Evolutionary conservation across 2,888 invertebrate species (phyloP), one percentile per base, ranked within the genome.

Genomic region (Andrena flavipes): DNA sequence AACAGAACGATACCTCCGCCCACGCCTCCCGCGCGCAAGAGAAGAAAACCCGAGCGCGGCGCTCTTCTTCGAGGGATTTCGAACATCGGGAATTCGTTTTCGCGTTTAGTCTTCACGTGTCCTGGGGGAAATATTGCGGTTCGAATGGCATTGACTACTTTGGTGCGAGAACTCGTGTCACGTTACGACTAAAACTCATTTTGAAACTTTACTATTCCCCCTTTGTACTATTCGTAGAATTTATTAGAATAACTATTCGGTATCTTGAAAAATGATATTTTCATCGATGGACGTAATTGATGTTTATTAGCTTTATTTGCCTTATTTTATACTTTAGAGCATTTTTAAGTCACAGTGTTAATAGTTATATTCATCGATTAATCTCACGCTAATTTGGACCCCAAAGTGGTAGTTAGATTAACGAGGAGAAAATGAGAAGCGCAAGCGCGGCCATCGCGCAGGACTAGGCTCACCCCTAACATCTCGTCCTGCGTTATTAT

Each of bases 401-500:
- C 8, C 3, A 16, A 56, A 56, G 23, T 49, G 16, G 4, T 26
- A 56, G 35, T 62, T 63, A 49, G 30, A 62, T 76, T 80, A 82
- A 72, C 49, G 51, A 73, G 2, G 16, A 49, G 60, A 23, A 76
- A 80, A 81, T 60, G 29, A 74, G 68, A 64, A 26, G 81, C 83
- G 84, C 87, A 87, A 78, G 87, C 84, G 87, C 82, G 67, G 49
- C 67, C 77, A 81, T 82, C 80, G 88, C 88, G 82, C 84, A 82
- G 83, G 83, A 77, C 84, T 80, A 84, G 56, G 80, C 77, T 86
- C 84, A 71, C 84, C 83, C 82, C 84, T 88, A 83, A 84, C 87
- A 73, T 84, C 84, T 79, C 77, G 75, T 80, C 56, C 84, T 79
- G 78, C 88, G 89, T 91, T 89, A 91, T 91, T 91, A 90, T 89